Percentiles rank a stretch among this genome's conserved stretches.
Conservation (phyloP, 1,140 invertebrate genomes). For the Tetragonula clypearis region DNA sequence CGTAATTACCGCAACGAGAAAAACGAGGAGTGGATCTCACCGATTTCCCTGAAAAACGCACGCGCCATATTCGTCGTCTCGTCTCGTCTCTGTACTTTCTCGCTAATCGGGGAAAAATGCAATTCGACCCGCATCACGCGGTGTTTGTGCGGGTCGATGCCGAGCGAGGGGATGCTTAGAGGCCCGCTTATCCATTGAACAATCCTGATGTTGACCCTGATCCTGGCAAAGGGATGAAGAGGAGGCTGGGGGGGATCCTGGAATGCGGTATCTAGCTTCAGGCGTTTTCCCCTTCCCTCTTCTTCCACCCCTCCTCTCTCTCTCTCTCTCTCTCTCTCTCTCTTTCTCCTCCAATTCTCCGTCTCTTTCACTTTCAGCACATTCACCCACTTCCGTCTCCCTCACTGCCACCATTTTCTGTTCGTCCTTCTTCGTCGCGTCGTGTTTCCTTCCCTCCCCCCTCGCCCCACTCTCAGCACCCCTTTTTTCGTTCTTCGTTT, state of each 20-base stretch:
- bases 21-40: not conserved
- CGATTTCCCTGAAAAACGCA: not conserved
- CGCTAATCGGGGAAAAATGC: conserved; percentile 37
- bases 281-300: conserved; percentile 4
- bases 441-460: not conserved
- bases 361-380: conserved; percentile 40
- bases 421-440: conserved; percentile 11
- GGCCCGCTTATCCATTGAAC: conserved; percentile 46
- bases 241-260: conserved; percentile 37
- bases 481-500: not conserved
- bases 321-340: conserved; percentile 4
- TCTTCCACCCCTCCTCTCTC: not conserved
- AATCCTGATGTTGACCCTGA: conserved; percentile 58
- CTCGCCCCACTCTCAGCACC: too few relatives aligned
- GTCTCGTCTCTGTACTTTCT: not conserved
- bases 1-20: not conserved
- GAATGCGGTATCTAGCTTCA: conserved; percentile 59
- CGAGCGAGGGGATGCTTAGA: conserved; percentile 43
- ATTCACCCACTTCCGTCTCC: conserved; percentile 40
- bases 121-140: conserved; percentile 56
- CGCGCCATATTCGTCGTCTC: too few relatives aligned
- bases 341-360: not conserved
- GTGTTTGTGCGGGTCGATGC: conserved; percentile 27
- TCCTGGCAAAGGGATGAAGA: conserved; percentile 62
- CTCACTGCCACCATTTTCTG: not conserved